Conservation (phyloP, 2,888 invertebrate genomes). For the Hirtodrosophila cameraria region DNA sequence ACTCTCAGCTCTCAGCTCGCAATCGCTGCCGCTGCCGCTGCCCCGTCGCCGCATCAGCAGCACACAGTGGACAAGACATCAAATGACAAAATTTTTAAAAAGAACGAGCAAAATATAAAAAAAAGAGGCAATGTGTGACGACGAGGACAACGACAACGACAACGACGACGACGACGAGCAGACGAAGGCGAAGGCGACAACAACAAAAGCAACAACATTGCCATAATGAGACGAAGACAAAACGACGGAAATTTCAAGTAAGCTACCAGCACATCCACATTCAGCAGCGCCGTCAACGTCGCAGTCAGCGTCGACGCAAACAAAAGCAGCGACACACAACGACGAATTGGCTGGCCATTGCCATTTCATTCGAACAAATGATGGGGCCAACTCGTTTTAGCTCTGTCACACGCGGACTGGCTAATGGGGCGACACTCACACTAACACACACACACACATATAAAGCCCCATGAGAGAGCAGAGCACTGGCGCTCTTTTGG, state of each 20-base stretch:
- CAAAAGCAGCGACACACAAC: constrained; percentile 53
- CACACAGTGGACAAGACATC: constrained; percentile 70
- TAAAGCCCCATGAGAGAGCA: constrained; percentile 40
- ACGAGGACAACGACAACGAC: constrained; percentile 27
- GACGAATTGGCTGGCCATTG: constrained; percentile 70
- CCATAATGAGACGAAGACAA: constrained; percentile 57
- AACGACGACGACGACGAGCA: constrained; percentile 9
- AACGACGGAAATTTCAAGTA: constrained; percentile 56
- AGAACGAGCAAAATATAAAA: constrained; percentile 52
- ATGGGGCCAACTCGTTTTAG: constrained; percentile 69
- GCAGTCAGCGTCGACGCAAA: constrained; percentile 33
- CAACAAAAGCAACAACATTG: constrained; percentile 13
- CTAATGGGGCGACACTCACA: constrained; percentile 62
- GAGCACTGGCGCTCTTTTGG: constrained; percentile 54
- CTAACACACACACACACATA: constrained; percentile 31
- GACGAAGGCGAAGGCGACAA: constrained; percentile 31
- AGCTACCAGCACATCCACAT: constrained; percentile 31
- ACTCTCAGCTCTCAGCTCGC: constrained; percentile 37
- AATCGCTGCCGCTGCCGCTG: constrained; percentile 21
- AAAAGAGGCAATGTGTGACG: constrained; percentile 48
- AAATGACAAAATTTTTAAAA: constrained; percentile 78
- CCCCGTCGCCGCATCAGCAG: constrained; percentile 33
- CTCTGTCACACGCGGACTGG: constrained; percentile 81
- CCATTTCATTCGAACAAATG: constrained; percentile 71
- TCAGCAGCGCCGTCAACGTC: constrained; percentile 36